A percentile compares a stretch with the other conserved stretches of the same genome.
Conservation (phyloP, 2,797 vertebrate species). For the Toxotes lorentzi region DNA sequence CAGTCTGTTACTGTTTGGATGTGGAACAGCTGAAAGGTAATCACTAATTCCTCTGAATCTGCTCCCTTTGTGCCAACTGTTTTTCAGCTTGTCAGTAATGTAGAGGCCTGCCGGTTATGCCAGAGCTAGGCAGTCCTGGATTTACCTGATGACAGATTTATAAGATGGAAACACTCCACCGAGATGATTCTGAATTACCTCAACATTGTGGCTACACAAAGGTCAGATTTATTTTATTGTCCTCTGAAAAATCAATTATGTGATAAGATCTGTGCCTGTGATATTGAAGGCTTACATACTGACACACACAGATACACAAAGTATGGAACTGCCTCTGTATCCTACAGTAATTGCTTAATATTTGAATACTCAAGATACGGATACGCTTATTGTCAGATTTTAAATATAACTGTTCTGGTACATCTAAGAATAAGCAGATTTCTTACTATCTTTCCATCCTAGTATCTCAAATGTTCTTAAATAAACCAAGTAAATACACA, state of each 20-base stretch:
- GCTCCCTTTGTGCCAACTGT: slow-evolving; percentile 35
- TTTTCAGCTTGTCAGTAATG: slow-evolving; percentile 62
- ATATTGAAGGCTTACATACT: slow-evolving; percentile 18
- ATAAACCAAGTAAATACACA: not conserved
- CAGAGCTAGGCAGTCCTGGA: slow-evolving; percentile 32
- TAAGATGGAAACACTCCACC: slow-evolving; percentile 36
- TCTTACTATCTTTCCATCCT: not conserved
- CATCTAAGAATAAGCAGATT: not conserved
- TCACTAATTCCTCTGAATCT: slow-evolving; percentile 43
- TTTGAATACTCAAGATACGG: not conserved
- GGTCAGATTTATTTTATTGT: slow-evolving; percentile 49
- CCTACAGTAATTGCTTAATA: not conserved
- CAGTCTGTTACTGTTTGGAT: slow-evolving; percentile 10
- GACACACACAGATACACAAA: not conserved
- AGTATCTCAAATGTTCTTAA: not conserved
- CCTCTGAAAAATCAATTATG: slow-evolving; percentile 57
- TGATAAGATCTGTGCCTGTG: slow-evolving; percentile 48
- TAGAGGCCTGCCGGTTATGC: slow-evolving; percentile 54
- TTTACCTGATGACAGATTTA: slow-evolving; percentile 61
- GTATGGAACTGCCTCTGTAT: not conserved
- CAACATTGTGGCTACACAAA: slow-evolving; percentile 34
- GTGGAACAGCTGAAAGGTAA: slow-evolving; percentile 24
- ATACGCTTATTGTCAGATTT: not conserved
- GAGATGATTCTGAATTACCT: slow-evolving; percentile 44
- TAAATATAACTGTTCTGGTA: not conserved